Percentiles rank a stretch among this genome's conserved stretches.
phyloP scores from a whole-genome alignment of 2,888 invertebrate genomes.

The Temnothorax unifasciatus region DNA sequence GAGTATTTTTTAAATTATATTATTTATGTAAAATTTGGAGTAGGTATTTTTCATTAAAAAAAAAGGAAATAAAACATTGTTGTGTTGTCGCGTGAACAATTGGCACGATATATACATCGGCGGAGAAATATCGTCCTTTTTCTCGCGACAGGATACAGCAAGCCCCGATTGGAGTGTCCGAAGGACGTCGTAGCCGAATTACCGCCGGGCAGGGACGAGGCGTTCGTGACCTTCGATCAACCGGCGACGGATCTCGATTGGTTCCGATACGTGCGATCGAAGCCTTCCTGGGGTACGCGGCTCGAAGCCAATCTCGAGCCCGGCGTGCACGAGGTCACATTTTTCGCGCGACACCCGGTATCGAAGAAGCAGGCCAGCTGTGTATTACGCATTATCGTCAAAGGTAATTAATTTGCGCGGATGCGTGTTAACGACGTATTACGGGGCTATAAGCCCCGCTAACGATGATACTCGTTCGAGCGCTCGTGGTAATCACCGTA shows the following conservation, averaged over 20 bases:
- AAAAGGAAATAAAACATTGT: background rate
- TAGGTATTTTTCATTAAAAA: background rate
- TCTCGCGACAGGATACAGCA: constrained; percentile 85
- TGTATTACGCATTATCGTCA: constrained; percentile 85
- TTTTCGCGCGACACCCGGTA: constrained; percentile 87
- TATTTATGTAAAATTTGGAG: background rate
- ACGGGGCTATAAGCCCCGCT: constrained; percentile 37
- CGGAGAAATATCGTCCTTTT: background rate
- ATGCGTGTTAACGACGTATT: constrained; percentile 62
- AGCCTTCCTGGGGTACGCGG: constrained; percentile 87
- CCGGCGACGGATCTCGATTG: constrained; percentile 88
- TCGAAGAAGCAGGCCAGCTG: constrained; percentile 86
- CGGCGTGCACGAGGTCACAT: constrained; percentile 87
- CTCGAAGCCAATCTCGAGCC: constrained; percentile 86
- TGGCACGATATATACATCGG: background rate
- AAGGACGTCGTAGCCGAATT: constrained; percentile 86
- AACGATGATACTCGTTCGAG: constrained; percentile 46
- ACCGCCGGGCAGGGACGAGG: constrained; percentile 85
- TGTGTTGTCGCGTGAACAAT: constrained; percentile 2
- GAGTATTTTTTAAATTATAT: background rate
- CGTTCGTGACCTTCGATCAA: constrained; percentile 87
- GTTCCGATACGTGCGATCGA: constrained; percentile 87
- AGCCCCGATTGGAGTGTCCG: constrained; percentile 87
- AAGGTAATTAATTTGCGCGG: constrained; percentile 78
- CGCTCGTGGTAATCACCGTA: constrained; percentile 35